Base-by-base conservation (phyloP, 2,888 invertebrate species). In the Stramonita haemastoma region DNA sequence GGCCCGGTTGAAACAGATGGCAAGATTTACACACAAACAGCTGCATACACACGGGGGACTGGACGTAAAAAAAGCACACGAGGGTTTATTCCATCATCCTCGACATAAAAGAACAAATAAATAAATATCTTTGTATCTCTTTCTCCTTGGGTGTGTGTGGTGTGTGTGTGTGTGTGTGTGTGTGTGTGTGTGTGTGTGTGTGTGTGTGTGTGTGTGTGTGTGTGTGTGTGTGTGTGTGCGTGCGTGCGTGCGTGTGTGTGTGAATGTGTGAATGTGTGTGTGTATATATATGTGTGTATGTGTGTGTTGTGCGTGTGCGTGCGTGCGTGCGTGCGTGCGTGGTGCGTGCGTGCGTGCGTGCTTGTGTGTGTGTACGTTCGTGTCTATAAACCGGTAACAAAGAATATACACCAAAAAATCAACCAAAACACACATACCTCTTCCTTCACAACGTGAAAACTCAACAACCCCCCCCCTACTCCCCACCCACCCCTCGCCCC, bases 91-190 rank as follows among this genome's bases (percentile, higher is more conserved):
- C n/a, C n/a, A n/a, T n/a, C n/a, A n/a, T n/a, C n/a, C n/a, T n/a
- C n/a, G n/a, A n/a, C n/a, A n/a, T n/a, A n/a, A n/a, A n/a, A n/a
- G n/a, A n/a, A n/a, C n/a, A n/a, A n/a, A n/a, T 73, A 26, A 22
- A 4, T 81, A 34, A 17, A 22, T 60, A 60, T 11, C 13, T 19
- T 19, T 60, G 19, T 60, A 19, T 60, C 13, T 60, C 19, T 60
- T 60, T 60, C 19, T 60, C 13, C 19, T 60, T 60, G 60, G 13
- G 13, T 73, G 73, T 73, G n/a, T 15, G 13, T 15, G 17, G 13
- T 73, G 13, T 73, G 73, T 73, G 73, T 73, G 73, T 73, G 73
- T 73, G 73, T 73, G 73, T 73, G 73, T 73, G 73, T 73, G 73
- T 73, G 73, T 73, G 73, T 73, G 73, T 73, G 73, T 73, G 60